Evolutionary conservation across 2,888 invertebrate genomes (phyloP).

Genomic region (Trichacis sp.): DNA sequence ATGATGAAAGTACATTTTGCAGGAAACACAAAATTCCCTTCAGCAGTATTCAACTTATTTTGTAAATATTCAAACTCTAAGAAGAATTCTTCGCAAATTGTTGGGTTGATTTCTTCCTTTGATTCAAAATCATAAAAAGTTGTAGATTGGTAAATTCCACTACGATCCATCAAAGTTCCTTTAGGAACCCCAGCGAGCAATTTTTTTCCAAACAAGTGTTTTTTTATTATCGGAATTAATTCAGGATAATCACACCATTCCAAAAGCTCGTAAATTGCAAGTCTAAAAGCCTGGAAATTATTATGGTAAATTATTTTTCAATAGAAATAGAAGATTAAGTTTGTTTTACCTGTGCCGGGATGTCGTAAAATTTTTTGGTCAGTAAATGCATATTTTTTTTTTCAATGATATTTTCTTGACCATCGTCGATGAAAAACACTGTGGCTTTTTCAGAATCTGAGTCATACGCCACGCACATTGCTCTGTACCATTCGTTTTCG

Average conservation of each 20-base stretch:
- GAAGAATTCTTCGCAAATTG: not conserved
- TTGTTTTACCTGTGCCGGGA: slow-evolving; percentile 83
- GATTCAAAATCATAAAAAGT: not conserved
- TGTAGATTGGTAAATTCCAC: not conserved
- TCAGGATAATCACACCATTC: not conserved
- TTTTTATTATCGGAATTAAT: not conserved
- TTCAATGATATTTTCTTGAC: slow-evolving; percentile 75
- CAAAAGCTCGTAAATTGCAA: not conserved
- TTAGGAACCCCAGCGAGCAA: not conserved
- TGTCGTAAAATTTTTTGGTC: slow-evolving; percentile 75
- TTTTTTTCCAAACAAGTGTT: not conserved
- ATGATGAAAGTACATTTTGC: not conserved
- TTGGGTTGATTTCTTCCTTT: not conserved
- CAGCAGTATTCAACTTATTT: not conserved
- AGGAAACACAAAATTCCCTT: not conserved
- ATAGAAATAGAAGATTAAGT: no score
- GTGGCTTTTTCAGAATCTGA: slow-evolving; percentile 43
- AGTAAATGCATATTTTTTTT: slow-evolving; percentile 73
- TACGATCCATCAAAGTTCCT: not conserved
- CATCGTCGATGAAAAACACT: slow-evolving; percentile 79
- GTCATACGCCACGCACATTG: slow-evolving; percentile 62
- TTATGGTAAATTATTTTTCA: no score
- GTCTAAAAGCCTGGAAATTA: not conserved
- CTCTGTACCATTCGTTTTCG: slow-evolving; percentile 67
- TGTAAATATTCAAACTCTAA: not conserved